These are phyloP conservation scores for Matsumurasca onukii DNA, from an alignment of 1,140 invertebrate genomes.

Conservation along the genomic window DNA sequence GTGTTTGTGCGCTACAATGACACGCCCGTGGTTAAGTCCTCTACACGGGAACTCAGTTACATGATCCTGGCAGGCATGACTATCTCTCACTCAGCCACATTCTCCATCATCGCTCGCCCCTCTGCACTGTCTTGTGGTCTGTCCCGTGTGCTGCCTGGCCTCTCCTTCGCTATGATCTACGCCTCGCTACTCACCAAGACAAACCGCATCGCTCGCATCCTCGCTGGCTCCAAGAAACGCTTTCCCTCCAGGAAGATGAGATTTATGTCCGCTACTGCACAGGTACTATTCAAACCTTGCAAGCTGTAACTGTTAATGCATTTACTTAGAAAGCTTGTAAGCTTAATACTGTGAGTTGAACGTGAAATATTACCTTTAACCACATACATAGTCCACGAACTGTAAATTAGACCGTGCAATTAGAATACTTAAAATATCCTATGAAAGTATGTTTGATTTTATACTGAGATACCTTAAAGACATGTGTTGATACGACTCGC, in stretches of 20 bases:
- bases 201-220: constrained; percentile 80
- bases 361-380: no score
- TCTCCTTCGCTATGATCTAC: constrained; percentile 83
- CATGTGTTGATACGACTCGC: no score
- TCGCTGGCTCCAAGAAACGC: constrained; percentile 78
- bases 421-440: no score
- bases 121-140: constrained; percentile 64
- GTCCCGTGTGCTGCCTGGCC: constrained; percentile 67
- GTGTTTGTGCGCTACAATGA: constrained; percentile 66
- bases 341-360: no score
- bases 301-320: no score
- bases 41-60: constrained; percentile 66
- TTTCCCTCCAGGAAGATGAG: constrained; percentile 77
- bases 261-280: constrained; percentile 57
- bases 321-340: no score
- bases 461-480: no score
- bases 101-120: constrained; percentile 73
- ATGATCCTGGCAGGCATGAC: constrained; percentile 64
- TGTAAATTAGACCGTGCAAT: no score
- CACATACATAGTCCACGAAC: no score
- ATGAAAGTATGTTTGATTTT: no score
- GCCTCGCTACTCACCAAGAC: constrained; percentile 82
- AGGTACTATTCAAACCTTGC: constrained; percentile 45
- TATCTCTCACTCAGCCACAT: constrained; percentile 57
- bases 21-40: constrained; percentile 70